Evolutionary conservation across 2,888 invertebrate genomes (phyloP), one percentile per base, ranked within the genome.

Genomic region (Neocrepidodera transversa): DNA sequence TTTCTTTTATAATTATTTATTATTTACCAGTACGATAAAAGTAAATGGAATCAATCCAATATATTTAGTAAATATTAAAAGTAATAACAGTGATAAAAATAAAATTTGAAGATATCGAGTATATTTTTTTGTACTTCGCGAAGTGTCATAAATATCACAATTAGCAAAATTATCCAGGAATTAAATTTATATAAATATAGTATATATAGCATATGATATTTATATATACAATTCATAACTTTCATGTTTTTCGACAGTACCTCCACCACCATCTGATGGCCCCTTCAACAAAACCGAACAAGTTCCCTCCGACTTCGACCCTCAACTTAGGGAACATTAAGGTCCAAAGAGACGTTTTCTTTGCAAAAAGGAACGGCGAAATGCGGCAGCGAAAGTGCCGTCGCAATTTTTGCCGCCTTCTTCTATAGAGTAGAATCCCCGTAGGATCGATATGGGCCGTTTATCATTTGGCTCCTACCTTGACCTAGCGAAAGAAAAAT

Each of bases 401-500:
- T 53, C 59, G 68, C 65, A 70, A 67, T 69, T 68, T 68, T 68
- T 49, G 43, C 63, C 58, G 40, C 38, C 49, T 36, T 36, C 45
- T 45, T 54, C 36, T 23, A 47, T 10, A 53, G 14, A 42, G 20
- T 42, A 49, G 63, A 59, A n/a, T 58, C 60, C 61, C 63, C 61
- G 58, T 18, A 60, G 68, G 65, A 74, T 74, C 73, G 71, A 74
- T 74, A 72, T 66, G 62, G 66, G 62, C 68, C 67, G 68, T 71
- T 71, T 71, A 71, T 70, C 72, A 69, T 68, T 66, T 63, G 62
- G 61, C 64, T 65, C 64, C 71, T 66, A 70, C 73, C 75, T 74
- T 75, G 75, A 75, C 75, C 75, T 74, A 75, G 71, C 72, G 65
- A 70, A 71, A 47, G 52, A 52, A 16, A 42, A 57, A 51, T 18